Evolutionary conservation across 2,113 vertebrate genomes (phyloP), one percentile per base, ranked within the genome.

Genomic region (Donacobius atricapilla): DNA sequence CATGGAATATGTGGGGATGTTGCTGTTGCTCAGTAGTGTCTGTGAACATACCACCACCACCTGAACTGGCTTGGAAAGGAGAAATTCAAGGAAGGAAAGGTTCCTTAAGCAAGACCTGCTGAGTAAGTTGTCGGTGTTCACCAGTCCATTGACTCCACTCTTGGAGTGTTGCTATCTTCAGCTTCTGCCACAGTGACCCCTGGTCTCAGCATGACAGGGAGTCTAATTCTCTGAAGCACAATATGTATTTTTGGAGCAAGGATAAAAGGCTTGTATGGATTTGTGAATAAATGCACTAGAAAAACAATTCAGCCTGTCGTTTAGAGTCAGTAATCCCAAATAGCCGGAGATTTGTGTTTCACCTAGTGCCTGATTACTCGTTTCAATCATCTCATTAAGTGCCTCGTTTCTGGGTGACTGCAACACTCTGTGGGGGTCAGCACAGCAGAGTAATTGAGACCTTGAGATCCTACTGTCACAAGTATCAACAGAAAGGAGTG

Each of bases 331-430:
- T 72, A 85, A 95, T 90, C 82, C 66, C 70, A 69, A 87, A 83
- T 7, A 91, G 61, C 57, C 70, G 53, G 82, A 64, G 70, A 83
- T 53, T 48, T 17, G 8, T 30, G 3, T 76, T 94, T 79, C 82
- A 76, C 75, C 48, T 53, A 15, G 28, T 18, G 40, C 61, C 65
- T 85, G 84, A 83, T 96, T 76, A 47, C 57, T 83, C 3, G 23
- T 93, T 85, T 76, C 82, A 85, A 23, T 83, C 45, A 83, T 44
- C 24, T 95, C 72, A 83, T 94, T 83, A 94, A 87, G 57, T n/a
- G 53, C 50, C 82, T 80, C 31, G 1, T 71, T 91, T 89, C 89
- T 54, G 78, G 66, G 72, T 54, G 65, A 51, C 57, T 70, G 39
- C 25, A 56, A 8, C 12, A 42, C 73, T 91, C 83, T 1, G 2